Evolutionary conservation across 2,113 vertebrate species (phyloP), one percentile per base, ranked within the genome.

Genomic region (Callipepla squamata): DNA sequence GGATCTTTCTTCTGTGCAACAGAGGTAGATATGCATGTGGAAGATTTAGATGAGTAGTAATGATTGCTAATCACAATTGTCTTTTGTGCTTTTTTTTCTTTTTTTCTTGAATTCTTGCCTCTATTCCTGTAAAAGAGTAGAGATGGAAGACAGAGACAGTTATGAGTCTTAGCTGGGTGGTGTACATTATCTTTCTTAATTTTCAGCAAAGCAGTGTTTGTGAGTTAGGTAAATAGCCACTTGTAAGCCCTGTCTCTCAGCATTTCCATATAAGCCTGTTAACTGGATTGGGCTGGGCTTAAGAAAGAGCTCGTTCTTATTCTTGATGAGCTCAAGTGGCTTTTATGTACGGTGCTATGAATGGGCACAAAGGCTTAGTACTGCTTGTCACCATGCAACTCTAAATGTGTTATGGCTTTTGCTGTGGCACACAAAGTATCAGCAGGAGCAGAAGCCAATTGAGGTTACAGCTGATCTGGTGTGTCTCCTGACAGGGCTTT

Each of bases 201-300:
- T 89, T 87, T 61, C 23, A 63, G 21, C 38, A n/a, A 63, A 53
- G 18, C 32, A 11, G 22, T 23, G 12, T 3, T 1, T 70, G 48
- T 23, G 59, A n/a, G 40, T 87, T 72, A 51, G 65, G 20, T 85
- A 55, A 14, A 3, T 3, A 76, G 78, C 55, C 44, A 7, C 59
- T 59, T 75, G 68, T 80, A 80, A 94, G 72, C 44, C 51, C 72
- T 62, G 50, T 61, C 79, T 85, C 36, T 88, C 79, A 78, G 76
- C n/a, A 65, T 90, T 95, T 94, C 82, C 42, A 13, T 88, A 42
- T 94, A 88, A 96, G 66, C 93, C 69, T 88, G 82, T 94, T 96
- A 96, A 79, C 82, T 75, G 79, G 73, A 90, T 94, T 93, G 94
- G 69, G 32, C 65, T 86, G 85, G 69, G 45, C 1, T 94, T 94